Evolutionary conservation across 2,113 vertebrate genomes (phyloP), one percentile per base, ranked within the genome.

Genomic region (Neogobius melanostomus): DNA sequence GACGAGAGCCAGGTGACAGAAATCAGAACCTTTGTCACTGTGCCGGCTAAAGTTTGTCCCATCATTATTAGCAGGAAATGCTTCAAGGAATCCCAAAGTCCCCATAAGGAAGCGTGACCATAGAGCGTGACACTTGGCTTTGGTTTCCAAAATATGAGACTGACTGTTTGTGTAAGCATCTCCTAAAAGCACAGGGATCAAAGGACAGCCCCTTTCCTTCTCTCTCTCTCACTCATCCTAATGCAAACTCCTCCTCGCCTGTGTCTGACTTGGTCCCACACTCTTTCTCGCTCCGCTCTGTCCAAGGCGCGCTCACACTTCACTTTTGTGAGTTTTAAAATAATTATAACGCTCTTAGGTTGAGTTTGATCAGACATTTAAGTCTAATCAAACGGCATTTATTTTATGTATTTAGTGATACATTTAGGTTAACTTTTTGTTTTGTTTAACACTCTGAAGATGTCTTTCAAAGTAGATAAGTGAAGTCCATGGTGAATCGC

Each of bases 181-280:
- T 60, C 59, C 59, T 7, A 16, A 61, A 61, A 61, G 59, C 59
- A 61, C 14, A 61, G 59, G 15, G 42, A 45, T 61, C 59, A 61
- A 59, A 42, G 59, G 12, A 61, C 59, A 61, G n/a, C 48, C 70
- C 47, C 5, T 36, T 36, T 17, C 9, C 11, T 53, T 48, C 63
- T 50, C 44, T 64, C 52, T 45, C 56, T 12, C 75, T 21, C 64
- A 44, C 66, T 71, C 49, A 28, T 72, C 49, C 52, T 46, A n/a
- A 69, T 51, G 57, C 17, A 69, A 17, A 65, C 79, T 5, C 74
- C 74, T 74, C 77, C 80, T 71, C 46, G 59, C 17, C 36, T 11
- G 48, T 2, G 50, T 42, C n/a, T 15, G 50, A 7, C 11, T 7
- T 5, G 64, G 60, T 63, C 56, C 28, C 56, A 59, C 21, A 14